A percentile compares a stretch with the other conserved stretches of the same genome.
Evolutionary conservation across 1,140 invertebrate species (phyloP).

Genomic region (Cyphomyrmex costatus): DNA sequence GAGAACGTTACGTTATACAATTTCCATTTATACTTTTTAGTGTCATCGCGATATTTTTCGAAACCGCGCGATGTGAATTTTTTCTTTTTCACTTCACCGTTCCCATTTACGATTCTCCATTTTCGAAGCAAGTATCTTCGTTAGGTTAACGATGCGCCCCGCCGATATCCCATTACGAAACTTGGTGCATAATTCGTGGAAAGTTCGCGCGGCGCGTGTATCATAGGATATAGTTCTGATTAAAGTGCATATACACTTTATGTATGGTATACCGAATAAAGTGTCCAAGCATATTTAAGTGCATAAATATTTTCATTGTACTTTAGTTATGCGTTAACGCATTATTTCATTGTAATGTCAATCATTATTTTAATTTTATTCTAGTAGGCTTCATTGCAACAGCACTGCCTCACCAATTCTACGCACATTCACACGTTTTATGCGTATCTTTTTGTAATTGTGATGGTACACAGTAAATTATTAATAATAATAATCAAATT

Average conservation of each 20-base stretch:
- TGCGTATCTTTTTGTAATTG: no score
- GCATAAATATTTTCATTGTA: no score
- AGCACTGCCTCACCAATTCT: no score
- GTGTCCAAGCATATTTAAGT: no score
- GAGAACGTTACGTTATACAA: conserved; percentile 7
- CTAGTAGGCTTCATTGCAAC: no score
- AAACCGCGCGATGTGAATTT: not conserved
- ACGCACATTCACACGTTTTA: no score
- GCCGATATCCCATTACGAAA: conserved; percentile 26
- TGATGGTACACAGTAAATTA: no score
- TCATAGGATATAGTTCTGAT: conserved; percentile 18
- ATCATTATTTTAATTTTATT: no score
- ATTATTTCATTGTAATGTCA: no score
- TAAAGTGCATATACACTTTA: conserved; percentile 19
- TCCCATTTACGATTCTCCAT: not conserved
- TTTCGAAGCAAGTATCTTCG: conserved; percentile 26
- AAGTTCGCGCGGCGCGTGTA: conserved; percentile 28
- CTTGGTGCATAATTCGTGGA: conserved; percentile 10
- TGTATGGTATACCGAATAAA: not conserved
- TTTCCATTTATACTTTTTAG: conserved; percentile 16
- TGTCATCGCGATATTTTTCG: conserved; percentile 3
- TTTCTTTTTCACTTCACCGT: not conserved
- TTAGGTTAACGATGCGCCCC: conserved; percentile 4
- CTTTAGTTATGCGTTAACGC: no score
- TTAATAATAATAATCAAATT: no score